Evolutionary conservation across 1,140 invertebrate genomes (phyloP).

Genomic region (Apis cerana): DNA sequence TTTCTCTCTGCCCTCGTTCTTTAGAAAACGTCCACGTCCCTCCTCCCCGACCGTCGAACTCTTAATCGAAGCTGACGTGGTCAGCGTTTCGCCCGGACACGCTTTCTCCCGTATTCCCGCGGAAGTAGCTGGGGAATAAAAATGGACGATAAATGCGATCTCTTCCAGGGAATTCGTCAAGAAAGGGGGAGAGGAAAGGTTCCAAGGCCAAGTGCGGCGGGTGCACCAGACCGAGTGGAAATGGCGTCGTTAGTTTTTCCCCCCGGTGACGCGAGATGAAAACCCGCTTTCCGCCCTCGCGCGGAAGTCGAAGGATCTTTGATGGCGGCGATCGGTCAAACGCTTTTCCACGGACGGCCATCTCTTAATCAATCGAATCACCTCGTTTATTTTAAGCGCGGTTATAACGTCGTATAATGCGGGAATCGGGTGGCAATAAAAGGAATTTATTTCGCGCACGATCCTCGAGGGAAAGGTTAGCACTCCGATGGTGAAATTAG

Average conservation of each 20-base stretch:
- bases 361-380: constrained; percentile 9
- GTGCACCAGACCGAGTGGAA: constrained; percentile 56
- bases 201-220: constrained; percentile 37
- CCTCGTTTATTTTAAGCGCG: not conserved
- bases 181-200: constrained; percentile 19
- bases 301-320: not conserved
- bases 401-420: not conserved
- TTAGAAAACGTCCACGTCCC: not conserved
- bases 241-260: constrained; percentile 55
- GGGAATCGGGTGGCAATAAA: not conserved
- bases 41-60: not conserved
- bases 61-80: constrained; percentile 44
- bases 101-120: constrained; percentile 40
- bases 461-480: not conserved
- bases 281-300: constrained; percentile 8
- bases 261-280: not conserved
- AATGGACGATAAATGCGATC: constrained; percentile 48
- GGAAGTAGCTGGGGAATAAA: constrained; percentile 8
- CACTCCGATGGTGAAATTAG: not conserved
- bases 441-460: not conserved
- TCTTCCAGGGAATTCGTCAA: constrained; percentile 50
- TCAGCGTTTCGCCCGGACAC: constrained; percentile 52
- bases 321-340: constrained; percentile 21
- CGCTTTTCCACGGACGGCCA: not conserved
- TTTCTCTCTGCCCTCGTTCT: constrained; percentile 14